phyloP scores from a whole-genome alignment of 2,113 vertebrate genomes.

The Arvicanthis niloticus region DNA sequence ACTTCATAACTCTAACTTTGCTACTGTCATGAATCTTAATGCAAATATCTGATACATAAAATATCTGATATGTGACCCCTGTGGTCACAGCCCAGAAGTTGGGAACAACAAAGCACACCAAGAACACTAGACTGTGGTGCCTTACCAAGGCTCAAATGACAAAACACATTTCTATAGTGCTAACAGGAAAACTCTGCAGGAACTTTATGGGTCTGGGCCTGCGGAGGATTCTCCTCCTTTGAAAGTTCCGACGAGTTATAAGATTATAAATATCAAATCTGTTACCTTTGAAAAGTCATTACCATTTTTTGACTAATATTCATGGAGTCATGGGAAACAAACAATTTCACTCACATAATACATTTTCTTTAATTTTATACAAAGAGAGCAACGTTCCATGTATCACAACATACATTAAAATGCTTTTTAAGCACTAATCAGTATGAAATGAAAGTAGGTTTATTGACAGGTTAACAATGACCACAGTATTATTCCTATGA shows the following conservation, averaged over 20 bases:
- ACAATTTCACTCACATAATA: slow-evolving; percentile 64
- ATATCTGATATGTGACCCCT: neutral
- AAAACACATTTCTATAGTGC: neutral
- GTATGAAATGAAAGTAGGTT: slow-evolving; percentile 70
- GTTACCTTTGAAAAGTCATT: slow-evolving; percentile 43
- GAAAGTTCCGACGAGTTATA: slow-evolving; percentile 33
- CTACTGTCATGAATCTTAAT: neutral
- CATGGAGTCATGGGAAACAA: slow-evolving; percentile 37
- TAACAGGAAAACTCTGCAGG: neutral
- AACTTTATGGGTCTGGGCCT: neutral
- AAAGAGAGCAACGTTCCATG: slow-evolving; percentile 72
- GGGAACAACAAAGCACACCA: neutral
- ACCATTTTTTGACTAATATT: neutral
- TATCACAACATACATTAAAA: slow-evolving; percentile 63
- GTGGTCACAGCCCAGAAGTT: neutral
- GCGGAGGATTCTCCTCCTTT: slow-evolving; percentile 6
- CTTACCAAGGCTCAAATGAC: neutral
- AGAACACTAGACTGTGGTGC: neutral
- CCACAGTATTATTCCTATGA: slow-evolving; percentile 51
- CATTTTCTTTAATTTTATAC: slow-evolving; percentile 75
- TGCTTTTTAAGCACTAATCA: slow-evolving; percentile 48
- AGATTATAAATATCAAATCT: slow-evolving; percentile 42
- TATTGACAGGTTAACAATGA: slow-evolving; percentile 54
- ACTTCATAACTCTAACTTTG: neutral
- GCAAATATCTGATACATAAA: neutral